phyloP scores from a whole-genome alignment of 2,113 vertebrate genomes.

The Thamnaconus septentrionalis region DNA sequence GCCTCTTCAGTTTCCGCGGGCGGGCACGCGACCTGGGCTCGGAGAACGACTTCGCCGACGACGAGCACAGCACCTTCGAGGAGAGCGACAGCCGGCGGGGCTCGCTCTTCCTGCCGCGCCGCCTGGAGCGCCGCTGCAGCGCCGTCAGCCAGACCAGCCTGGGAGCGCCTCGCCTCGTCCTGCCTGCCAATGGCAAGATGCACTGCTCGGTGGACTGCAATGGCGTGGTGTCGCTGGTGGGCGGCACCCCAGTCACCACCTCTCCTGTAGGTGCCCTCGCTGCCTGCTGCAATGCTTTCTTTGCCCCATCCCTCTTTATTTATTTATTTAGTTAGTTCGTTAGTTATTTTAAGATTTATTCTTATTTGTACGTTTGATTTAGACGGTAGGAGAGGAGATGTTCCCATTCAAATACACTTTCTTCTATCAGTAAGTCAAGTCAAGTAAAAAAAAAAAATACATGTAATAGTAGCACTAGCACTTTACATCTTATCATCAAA shows the following conservation, averaged over 20 bases:
- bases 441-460: no score
- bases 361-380: no score
- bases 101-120: conserved; percentile 89
- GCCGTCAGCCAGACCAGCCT: conserved; percentile 89
- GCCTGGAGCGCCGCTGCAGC: conserved; percentile 87
- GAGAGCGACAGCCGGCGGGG: conserved; percentile 93
- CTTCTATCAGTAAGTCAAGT: no score
- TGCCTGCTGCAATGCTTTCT: conserved; percentile 82
- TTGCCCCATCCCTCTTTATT: neutral
- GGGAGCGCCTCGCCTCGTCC: conserved; percentile 78
- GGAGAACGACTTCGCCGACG: conserved; percentile 95
- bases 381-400: no score
- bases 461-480: no score
- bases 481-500: no score
- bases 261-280: conserved; percentile 87
- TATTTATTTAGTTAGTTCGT: no score
- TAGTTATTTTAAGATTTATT: neutral
- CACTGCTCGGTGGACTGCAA: conserved; percentile 96
- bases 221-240: conserved; percentile 92
- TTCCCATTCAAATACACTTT: no score
- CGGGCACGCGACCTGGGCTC: conserved; percentile 88
- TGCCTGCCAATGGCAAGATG: conserved; percentile 95
- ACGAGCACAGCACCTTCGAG: conserved; percentile 95
- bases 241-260: conserved; percentile 83
- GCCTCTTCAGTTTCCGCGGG: conserved; percentile 91